Conservation (phyloP, 2,113 vertebrate species). For the Bufo bufo region DNA sequence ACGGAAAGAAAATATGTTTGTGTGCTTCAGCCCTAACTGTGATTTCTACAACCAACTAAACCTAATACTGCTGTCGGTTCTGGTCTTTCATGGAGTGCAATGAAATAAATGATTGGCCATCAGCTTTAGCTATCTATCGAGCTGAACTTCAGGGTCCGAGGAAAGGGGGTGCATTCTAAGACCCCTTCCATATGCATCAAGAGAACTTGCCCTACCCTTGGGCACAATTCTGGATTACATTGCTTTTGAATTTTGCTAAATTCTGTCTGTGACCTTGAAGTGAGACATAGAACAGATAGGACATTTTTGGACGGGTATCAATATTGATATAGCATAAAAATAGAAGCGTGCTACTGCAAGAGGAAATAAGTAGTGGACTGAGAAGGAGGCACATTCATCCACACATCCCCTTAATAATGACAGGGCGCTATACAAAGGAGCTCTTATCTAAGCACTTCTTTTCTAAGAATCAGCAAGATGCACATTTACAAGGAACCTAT, state of each 20-base stretch:
- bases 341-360: constrained; percentile 14
- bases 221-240: not conserved
- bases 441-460: constrained; percentile 65
- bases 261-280: not conserved
- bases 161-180: not conserved
- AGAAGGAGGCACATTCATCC: not conserved
- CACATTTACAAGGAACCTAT: constrained; percentile 72
- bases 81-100: not conserved
- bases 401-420: constrained; percentile 48
- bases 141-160: not conserved
- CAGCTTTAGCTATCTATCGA: not conserved
- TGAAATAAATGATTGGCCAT: not conserved
- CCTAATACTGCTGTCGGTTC: not conserved
- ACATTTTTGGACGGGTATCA: not conserved
- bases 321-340: constrained; percentile 4
- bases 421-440: constrained; percentile 61
- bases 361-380: not conserved
- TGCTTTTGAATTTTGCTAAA: not conserved
- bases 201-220: not conserved
- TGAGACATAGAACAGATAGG: not conserved
- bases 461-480: constrained; percentile 68
- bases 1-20: too few relatives aligned
- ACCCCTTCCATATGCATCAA: not conserved
- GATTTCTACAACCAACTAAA: too few relatives aligned
- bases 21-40: too few relatives aligned